Percentiles rank a stretch among this genome's conserved stretches.
phyloP scores from a whole-genome alignment of 2,113 vertebrate genomes.

The Parus major region DNA sequence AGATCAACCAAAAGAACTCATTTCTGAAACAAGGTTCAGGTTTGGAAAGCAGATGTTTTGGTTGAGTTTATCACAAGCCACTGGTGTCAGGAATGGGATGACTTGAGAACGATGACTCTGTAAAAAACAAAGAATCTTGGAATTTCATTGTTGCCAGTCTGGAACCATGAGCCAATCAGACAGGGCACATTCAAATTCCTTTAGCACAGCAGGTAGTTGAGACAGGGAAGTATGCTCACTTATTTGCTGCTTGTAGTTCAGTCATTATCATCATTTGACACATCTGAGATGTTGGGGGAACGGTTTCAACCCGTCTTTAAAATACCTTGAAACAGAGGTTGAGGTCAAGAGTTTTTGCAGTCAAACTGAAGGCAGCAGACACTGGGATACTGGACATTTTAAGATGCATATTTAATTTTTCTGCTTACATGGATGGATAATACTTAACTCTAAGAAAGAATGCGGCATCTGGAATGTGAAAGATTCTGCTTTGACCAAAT shows the following conservation, averaged over 20 bases:
- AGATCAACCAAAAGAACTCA: not conserved
- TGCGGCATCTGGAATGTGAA: not conserved
- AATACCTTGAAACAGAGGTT: not conserved
- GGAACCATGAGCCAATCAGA: not conserved
- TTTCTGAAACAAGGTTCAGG: not conserved
- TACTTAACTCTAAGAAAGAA: not conserved
- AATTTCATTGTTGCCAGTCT: not conserved
- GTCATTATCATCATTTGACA: not conserved
- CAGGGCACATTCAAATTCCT: not conserved
- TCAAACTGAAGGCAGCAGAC: not conserved
- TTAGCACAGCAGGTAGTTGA: not conserved
- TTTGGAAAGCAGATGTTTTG: not conserved
- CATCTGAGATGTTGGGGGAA: not conserved
- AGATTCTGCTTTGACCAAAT: not conserved
- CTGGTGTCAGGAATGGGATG: not conserved
- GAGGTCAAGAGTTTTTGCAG: not conserved
- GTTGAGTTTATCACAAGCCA: not conserved
- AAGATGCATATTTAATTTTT: not conserved
- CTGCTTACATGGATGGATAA: not conserved
- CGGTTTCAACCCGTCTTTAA: not conserved
- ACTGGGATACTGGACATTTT: not conserved
- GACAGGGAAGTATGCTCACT: accelerated
- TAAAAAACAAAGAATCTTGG: not conserved
- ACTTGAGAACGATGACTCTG: not conserved
- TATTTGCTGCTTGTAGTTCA: accelerated